These are phyloP conservation scores for Gonatopus flavifemur DNA, from an alignment of 1,140 invertebrate species.

Conservation along the genomic window DNA sequence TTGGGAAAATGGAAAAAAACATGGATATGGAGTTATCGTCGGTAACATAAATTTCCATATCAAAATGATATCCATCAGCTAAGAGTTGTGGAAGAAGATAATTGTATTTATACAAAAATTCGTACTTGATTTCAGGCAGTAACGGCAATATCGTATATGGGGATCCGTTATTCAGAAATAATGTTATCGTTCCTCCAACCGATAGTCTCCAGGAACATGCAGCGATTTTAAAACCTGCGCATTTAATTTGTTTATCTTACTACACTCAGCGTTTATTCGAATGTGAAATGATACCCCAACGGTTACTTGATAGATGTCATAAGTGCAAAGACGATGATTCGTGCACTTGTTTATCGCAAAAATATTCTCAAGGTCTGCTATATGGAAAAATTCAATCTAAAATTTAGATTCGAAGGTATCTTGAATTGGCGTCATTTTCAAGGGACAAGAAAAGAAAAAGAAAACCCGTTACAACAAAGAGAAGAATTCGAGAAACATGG, in stretches of 20 bases:
- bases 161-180: conserved; percentile 56
- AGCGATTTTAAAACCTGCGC: conserved; percentile 18
- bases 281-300: background rate
- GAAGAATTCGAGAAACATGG: conserved; percentile 47
- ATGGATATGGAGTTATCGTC: conserved; percentile 59
- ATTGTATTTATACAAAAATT: background rate
- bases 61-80: background rate
- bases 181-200: conserved; percentile 50
- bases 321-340: conserved; percentile 5
- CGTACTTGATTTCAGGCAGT: conserved; percentile 15
- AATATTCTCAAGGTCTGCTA: conserved; percentile 2
- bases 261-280: conserved; percentile 16
- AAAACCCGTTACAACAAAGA: too few species aligned
- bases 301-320: conserved; percentile 11
- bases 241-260: conserved; percentile 17
- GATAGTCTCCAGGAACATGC: too few species aligned
- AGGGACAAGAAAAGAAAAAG: too few species aligned
- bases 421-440: too few species aligned
- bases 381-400: too few species aligned
- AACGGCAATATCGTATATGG: conserved; percentile 57
- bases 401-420: too few species aligned
- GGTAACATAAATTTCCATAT: conserved; percentile 28
- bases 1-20: conserved; percentile 61
- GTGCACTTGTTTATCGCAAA: conserved; percentile 12
- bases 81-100: too few species aligned